Evolutionary conservation across 2,113 vertebrate species (phyloP), one percentile per base, ranked within the genome.

Genomic region (Tursiops truncatus): DNA sequence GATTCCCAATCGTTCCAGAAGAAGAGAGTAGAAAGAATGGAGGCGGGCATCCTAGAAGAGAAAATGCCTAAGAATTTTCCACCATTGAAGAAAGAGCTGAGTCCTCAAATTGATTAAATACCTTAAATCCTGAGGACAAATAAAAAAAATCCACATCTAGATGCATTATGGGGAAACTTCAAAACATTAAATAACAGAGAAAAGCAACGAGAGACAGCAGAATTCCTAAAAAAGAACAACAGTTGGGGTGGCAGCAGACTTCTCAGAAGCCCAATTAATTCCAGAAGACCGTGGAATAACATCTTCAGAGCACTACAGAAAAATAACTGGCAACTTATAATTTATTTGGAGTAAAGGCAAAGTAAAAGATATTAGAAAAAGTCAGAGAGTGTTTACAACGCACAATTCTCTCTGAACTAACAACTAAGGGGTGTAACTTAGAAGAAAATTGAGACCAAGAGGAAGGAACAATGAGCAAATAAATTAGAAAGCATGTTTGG

Each of bases 191-290:
- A 58, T 77, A 71, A 89, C 53, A 88, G n/a, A 96, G 63, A 80
- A 91, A 92, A 76, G 23, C 63, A 89, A 81, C 26, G 33, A 44
- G 36, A 85, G 31, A 47, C 20, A 38, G 33, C 31, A 65, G 11
- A 60, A 50, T 68, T 38, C 36, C n/a, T 65, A 28, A 25, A 56
- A 68, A 67, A 60, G 31, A 65, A 65, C 73, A 87, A 50, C 1
- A 56, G 12, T 28, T 68, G 60, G 71, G 28, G 31, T 93, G 25
- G 53, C 77, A 93, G 77, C 60, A 71, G 94, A 96, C 60, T 91
- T 85, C 65, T 85, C n/a, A 86, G 36, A 3, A n/a, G 53, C 67
- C 71, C 77, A 74, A 96, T 38, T 92, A 92, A 91, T 89, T 94
- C 67, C 87, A 92, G 67, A 71, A 89, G 79, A 82, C 77, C 50